Conservation (phyloP, 2,888 invertebrate genomes). For the Chloromyia formosa region DNA sequence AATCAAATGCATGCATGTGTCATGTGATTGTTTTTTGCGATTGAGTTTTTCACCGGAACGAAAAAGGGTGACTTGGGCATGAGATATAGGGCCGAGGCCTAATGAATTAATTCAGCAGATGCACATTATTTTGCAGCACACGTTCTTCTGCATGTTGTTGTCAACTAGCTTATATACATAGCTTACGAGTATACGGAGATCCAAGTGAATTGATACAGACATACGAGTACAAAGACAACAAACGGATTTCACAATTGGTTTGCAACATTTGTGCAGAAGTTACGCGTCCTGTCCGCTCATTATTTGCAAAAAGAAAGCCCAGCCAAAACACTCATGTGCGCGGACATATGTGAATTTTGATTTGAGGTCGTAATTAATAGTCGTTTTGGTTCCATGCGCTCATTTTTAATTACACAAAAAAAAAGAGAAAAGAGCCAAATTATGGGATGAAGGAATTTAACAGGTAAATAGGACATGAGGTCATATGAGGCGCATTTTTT, state of each 20-base stretch:
- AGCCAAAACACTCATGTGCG: not conserved
- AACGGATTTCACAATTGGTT: conserved; percentile 21
- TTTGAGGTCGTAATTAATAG: conserved; percentile 46
- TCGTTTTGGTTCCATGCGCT: too few species aligned
- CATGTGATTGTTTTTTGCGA: conserved; percentile 12
- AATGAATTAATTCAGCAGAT: conserved; percentile 49
- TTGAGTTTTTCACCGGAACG: too few species aligned
- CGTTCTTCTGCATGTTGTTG: conserved; percentile 27
- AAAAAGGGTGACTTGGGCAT: too few species aligned
- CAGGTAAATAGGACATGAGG: too few species aligned
- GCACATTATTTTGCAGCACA: conserved; percentile 37
- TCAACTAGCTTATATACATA: too few species aligned
- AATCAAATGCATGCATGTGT: not conserved
- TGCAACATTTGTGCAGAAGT: not conserved
- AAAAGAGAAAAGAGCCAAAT: too few species aligned
- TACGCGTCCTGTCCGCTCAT: conserved; percentile 19
- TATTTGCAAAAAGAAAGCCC: conserved; percentile 1
- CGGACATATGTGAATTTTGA: conserved; percentile 48
- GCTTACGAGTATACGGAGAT: too few species aligned
- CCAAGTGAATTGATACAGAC: not conserved
- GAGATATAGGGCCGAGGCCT: not conserved
- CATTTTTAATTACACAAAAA: too few species aligned
- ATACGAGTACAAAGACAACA: not conserved
- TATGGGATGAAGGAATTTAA: too few species aligned
- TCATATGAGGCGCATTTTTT: too few species aligned